Conservation (phyloP, 2,797 vertebrate genomes). For the Sebastes iracundus region DNA sequence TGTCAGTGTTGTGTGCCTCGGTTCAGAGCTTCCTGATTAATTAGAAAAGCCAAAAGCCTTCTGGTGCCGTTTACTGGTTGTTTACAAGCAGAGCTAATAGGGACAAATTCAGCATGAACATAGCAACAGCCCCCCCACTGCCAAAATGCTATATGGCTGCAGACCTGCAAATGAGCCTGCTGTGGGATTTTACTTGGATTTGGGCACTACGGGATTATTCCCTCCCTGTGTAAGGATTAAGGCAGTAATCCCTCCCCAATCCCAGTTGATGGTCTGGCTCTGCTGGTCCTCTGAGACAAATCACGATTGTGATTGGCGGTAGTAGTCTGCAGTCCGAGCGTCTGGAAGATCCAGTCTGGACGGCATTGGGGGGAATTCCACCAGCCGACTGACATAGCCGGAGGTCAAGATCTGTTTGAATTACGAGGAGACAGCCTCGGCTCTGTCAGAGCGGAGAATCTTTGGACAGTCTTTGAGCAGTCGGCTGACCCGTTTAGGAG, state of each 20-base stretch:
- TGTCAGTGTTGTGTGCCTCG: neutral
- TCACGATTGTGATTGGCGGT: slow-evolving; percentile 78
- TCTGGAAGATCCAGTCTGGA: slow-evolving; percentile 56
- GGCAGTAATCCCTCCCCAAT: slow-evolving; percentile 82
- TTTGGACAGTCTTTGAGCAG: slow-evolving; percentile 37
- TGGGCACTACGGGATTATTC: slow-evolving; percentile 84
- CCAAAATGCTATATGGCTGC: slow-evolving; percentile 17
- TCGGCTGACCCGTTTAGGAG: slow-evolving; percentile 49
- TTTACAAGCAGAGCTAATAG: slow-evolving; percentile 49
- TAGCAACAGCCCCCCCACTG: slow-evolving; percentile 64
- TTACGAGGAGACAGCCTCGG: slow-evolving; percentile 36
- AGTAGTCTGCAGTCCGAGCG: slow-evolving; percentile 56
- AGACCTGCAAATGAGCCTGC: slow-evolving; percentile 64
- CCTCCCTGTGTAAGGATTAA: slow-evolving; percentile 82
- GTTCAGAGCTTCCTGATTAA: slow-evolving; percentile 19
- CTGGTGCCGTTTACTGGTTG: slow-evolving; percentile 30
- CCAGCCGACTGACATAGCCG: slow-evolving; percentile 47
- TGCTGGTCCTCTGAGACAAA: slow-evolving; percentile 63
- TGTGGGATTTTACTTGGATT: slow-evolving; percentile 74
- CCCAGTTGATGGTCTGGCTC: slow-evolving; percentile 71
- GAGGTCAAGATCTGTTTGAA: slow-evolving; percentile 69
- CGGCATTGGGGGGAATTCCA: slow-evolving; percentile 60
- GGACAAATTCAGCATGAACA: slow-evolving; percentile 52
- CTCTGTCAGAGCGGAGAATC: slow-evolving; percentile 33
- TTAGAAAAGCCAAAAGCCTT: slow-evolving; percentile 14